phyloP scores from a whole-genome alignment of 1,140 invertebrate species.

The Nixonia krombeini region DNA sequence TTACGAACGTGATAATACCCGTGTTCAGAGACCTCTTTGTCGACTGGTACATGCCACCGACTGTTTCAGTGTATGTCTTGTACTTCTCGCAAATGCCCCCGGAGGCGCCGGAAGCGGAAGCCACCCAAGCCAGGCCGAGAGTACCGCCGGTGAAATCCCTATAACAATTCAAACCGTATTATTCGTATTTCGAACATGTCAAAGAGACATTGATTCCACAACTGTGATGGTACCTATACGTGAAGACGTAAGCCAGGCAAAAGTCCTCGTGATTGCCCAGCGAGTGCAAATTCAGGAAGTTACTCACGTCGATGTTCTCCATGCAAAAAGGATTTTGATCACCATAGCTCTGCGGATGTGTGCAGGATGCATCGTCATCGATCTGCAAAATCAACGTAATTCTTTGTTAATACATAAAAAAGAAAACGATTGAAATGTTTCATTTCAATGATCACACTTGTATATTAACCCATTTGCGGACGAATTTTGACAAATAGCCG shows the following conservation, averaged over 20 bases:
- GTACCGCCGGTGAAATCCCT: conserved; percentile 97
- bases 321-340: conserved; percentile 95
- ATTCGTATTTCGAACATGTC: conserved; percentile 13
- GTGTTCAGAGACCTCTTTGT: conserved; percentile 97
- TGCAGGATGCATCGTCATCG: conserved; percentile 89
- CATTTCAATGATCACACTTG: too few relatives aligned
- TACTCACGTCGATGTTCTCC: conserved; percentile 98
- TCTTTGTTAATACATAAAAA: conserved; percentile 6
- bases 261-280: conserved; percentile 97
- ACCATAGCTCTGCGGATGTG: conserved; percentile 74
- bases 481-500: too few relatives aligned
- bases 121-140: conserved; percentile 98
- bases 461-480: too few relatives aligned
- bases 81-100: conserved; percentile 99
- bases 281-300: conserved; percentile 98
- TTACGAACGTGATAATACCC: conserved; percentile 99
- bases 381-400: conserved; percentile 75
- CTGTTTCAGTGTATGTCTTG: conserved; percentile 96
- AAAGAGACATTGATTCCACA: conserved; percentile 21
- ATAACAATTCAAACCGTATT: conserved; percentile 39
- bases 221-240: conserved; percentile 77
- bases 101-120: conserved; percentile 93
- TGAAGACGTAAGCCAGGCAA: conserved; percentile 99
- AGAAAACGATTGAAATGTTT: not conserved
- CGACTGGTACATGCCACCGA: conserved; percentile 92